phyloP scores from a whole-genome alignment of 2,888 invertebrate species.

The Saturnia japonica region DNA sequence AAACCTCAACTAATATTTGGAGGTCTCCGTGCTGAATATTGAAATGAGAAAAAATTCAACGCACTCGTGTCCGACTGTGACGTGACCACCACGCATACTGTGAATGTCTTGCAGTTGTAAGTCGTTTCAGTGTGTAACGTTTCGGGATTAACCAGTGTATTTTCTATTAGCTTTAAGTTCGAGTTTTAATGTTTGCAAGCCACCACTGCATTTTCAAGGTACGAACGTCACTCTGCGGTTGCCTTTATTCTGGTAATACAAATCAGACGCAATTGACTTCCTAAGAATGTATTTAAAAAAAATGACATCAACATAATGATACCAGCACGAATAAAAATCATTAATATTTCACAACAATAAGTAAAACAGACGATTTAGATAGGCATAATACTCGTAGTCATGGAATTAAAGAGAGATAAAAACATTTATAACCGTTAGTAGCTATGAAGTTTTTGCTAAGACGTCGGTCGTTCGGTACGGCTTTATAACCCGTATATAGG shows the following conservation, averaged over 20 bases:
- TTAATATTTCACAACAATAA: slow-evolving; percentile 27
- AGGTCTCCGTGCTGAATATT: too few relatives aligned
- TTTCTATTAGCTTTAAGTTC: too few relatives aligned
- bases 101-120: too few relatives aligned
- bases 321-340: slow-evolving; percentile 12
- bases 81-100: too few relatives aligned
- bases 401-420: slow-evolving; percentile 43
- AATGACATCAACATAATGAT: slow-evolving; percentile 5
- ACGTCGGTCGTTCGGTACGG: slow-evolving; percentile 46
- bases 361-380: slow-evolving; percentile 48
- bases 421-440: slow-evolving; percentile 35
- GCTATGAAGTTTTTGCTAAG: slow-evolving; percentile 35
- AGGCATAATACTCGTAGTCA: slow-evolving; percentile 36
- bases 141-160: too few relatives aligned
- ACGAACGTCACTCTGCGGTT: not conserved
- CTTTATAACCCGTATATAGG: slow-evolving; percentile 72
- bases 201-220: not conserved
- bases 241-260: not conserved
- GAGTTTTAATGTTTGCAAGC: not conserved
- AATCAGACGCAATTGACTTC: not conserved
- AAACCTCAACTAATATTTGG: too few relatives aligned
- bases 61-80: too few relatives aligned
- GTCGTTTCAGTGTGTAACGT: too few relatives aligned
- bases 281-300: not conserved
- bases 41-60: too few relatives aligned